These are phyloP conservation scores for Phymatocera aterrima DNA, from an alignment of 2,888 invertebrate species.

Conservation along the genomic window DNA sequence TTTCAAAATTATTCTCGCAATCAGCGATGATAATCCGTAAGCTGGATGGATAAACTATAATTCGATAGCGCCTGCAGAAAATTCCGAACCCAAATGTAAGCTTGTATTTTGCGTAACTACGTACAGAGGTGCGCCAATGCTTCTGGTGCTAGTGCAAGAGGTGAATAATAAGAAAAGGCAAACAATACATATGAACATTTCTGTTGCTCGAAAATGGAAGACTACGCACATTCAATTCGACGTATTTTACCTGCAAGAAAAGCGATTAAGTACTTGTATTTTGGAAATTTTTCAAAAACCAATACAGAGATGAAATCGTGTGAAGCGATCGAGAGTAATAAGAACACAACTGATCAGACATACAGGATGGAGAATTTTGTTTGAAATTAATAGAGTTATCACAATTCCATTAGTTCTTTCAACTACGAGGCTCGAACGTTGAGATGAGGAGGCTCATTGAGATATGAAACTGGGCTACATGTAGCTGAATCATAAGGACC, in stretches of 20 bases:
- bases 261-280: too few relatives aligned
- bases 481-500: conserved; percentile 19
- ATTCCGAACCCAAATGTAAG: conserved; percentile 12
- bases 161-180: neutral
- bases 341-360: neutral
- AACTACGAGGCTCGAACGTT: conserved; percentile 13
- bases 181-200: neutral
- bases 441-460: neutral
- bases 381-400: conserved; percentile 39
- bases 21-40: neutral
- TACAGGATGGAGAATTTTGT: neutral
- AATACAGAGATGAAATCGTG: too few relatives aligned
- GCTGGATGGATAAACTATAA: neutral
- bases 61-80: neutral
- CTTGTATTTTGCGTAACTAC: conserved; percentile 6
- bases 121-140: conserved; percentile 10
- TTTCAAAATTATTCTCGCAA: neutral
- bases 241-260: conserved; percentile 7
- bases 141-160: conserved; percentile 14
- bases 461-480: neutral
- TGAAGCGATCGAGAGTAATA: neutral
- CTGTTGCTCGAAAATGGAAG: neutral
- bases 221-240: neutral
- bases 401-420: conserved; percentile 33
- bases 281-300: too few relatives aligned